These are phyloP conservation scores for Xanthia togata DNA, from an alignment of 2,888 invertebrate species.

Conservation along the genomic window DNA sequence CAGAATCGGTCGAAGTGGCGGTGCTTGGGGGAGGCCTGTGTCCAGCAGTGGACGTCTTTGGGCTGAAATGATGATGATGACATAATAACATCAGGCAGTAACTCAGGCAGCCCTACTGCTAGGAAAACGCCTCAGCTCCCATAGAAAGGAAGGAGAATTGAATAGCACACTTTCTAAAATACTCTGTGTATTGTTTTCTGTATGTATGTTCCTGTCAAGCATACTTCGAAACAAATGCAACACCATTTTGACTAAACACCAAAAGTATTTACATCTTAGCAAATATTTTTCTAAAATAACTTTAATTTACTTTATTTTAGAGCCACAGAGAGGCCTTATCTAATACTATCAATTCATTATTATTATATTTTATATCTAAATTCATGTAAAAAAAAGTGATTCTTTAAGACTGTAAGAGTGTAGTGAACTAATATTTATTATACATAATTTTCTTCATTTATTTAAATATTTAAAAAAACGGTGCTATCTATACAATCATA, in stretches of 20 bases:
- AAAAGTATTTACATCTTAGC: background rate
- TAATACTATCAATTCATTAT: too few relatives aligned
- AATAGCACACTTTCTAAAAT: background rate
- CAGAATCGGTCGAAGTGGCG: too few relatives aligned
- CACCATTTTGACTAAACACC: background rate
- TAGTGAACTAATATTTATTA: background rate
- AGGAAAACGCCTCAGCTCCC: too few relatives aligned
- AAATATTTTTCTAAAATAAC: background rate
- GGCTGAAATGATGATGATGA: too few relatives aligned
- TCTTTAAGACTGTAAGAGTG: background rate
- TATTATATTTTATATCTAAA: too few relatives aligned
- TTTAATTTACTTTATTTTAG: too few relatives aligned
- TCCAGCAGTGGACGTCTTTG: too few relatives aligned
- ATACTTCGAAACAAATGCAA: conserved; percentile 10
- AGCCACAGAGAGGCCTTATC: background rate
- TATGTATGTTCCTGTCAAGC: too few relatives aligned
- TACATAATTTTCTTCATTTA: too few relatives aligned
- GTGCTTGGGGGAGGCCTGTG: too few relatives aligned
- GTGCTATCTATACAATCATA: conserved; percentile 25
- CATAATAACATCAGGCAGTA: background rate
- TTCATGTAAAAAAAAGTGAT: too few relatives aligned
- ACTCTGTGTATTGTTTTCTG: background rate
- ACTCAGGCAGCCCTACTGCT: background rate
- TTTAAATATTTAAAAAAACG: too few relatives aligned
- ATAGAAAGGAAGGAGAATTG: background rate